Conservation (phyloP, 2,888 invertebrate genomes). For the Glaucopsyche alexis region DNA sequence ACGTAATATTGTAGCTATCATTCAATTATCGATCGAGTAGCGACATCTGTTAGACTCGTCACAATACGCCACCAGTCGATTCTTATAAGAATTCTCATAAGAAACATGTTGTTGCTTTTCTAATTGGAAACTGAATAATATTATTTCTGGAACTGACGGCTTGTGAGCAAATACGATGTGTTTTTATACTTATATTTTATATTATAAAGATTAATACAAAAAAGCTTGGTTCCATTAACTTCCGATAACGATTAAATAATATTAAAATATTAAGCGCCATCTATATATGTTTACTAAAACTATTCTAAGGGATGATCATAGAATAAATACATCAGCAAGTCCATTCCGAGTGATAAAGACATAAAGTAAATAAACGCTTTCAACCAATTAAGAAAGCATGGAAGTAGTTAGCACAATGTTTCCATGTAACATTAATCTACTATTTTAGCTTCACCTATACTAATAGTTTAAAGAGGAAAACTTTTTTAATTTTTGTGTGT, state of each 20-base stretch:
- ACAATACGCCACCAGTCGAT: not conserved
- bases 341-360: not conserved
- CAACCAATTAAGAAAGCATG: no score
- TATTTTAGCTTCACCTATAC: no score
- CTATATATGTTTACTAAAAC: not conserved
- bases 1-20: not conserved
- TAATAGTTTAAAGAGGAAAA: no score
- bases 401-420: no score
- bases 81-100: constrained; percentile 5
- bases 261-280: constrained; percentile 23
- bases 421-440: no score
- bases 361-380: no score
- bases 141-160: no score
- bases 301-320: constrained; percentile 26
- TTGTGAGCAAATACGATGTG: no score
- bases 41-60: constrained; percentile 2
- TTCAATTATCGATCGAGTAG: not conserved
- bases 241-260: not conserved
- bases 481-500: no score
- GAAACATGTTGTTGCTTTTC: not conserved
- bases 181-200: not conserved
- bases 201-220: no score
- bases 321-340: not conserved
- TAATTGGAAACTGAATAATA: not conserved
- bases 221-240: no score